Conservation (phyloP, 37 sponge, comb jelly and placozoan genomes). For the Lycopodina hypogea region DNA sequence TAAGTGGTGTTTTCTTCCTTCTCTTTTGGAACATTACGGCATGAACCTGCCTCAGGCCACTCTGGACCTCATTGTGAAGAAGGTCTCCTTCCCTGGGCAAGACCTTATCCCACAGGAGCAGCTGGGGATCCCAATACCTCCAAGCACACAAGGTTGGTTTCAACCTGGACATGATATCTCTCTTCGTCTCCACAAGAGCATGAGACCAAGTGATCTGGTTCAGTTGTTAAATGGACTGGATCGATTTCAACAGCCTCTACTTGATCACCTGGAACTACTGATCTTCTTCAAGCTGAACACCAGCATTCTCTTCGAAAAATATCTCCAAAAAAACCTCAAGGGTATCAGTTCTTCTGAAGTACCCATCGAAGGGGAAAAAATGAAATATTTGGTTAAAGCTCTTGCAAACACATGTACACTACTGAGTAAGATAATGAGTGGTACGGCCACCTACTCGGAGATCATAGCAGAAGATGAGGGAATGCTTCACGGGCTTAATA, state of each 20-base stretch:
- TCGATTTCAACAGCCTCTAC: constrained; percentile 26
- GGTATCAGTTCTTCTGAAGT: not conserved
- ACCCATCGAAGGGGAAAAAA: not conserved
- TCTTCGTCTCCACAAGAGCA: constrained; percentile 14
- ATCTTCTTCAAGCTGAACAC: constrained; percentile 60
- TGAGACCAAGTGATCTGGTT: constrained; percentile 5
- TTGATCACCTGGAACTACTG: constrained; percentile 35
- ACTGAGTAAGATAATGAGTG: constrained; percentile 37
- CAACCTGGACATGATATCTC: constrained; percentile 31
- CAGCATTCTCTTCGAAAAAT: constrained; percentile 68
- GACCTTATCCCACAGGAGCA: not conserved
- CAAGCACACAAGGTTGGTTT: constrained; percentile 22
- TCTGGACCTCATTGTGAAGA: constrained; percentile 9
- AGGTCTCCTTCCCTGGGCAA: constrained; percentile 40
- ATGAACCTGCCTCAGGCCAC: constrained; percentile 27
- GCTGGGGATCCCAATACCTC: constrained; percentile 4
- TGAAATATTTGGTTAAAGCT: not conserved
- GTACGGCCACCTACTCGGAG: constrained; percentile 55
- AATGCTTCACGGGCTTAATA: constrained; percentile 32
- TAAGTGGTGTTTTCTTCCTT: constrained; percentile 43
- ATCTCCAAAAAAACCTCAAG: constrained; percentile 38
- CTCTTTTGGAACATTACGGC: constrained; percentile 41
- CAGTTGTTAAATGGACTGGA: constrained; percentile 10
- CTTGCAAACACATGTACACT: constrained; percentile 9
- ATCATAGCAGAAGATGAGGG: constrained; percentile 47